Percentiles rank a stretch among this genome's conserved stretches.
Evolutionary conservation across 2,797 vertebrate species (phyloP).

Genomic region (Alauda arvensis): DNA sequence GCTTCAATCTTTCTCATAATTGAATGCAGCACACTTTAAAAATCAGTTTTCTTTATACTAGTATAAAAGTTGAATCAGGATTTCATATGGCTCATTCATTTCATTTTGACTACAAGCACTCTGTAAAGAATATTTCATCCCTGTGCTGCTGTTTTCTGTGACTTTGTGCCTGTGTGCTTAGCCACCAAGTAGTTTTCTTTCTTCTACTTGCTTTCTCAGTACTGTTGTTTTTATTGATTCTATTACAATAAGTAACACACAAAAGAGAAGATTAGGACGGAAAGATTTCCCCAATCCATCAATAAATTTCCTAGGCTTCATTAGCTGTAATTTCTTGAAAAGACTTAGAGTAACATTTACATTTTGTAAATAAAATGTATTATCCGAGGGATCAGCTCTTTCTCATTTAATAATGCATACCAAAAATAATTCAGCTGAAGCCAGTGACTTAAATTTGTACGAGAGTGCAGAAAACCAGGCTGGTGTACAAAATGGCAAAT

Average conservation of each 20-base stretch:
- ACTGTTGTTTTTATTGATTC: constrained; percentile 59
- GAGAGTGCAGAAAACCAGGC: constrained; percentile 44
- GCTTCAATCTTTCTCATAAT: constrained; percentile 52
- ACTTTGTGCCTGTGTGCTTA: constrained; percentile 67
- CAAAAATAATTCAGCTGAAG: constrained; percentile 58
- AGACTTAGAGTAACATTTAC: constrained; percentile 33
- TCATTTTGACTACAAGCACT: constrained; percentile 48
- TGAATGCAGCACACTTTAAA: constrained; percentile 55
- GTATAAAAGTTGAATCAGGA: constrained; percentile 54
- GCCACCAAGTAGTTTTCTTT: constrained; percentile 57
- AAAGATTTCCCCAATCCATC: constrained; percentile 34
- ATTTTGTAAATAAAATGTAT: constrained; percentile 42
- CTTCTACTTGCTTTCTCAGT: constrained; percentile 37
- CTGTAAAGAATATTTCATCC: constrained; percentile 45
- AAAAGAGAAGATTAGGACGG: constrained; percentile 41
- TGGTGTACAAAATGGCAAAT: constrained; percentile 43
- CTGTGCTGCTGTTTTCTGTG: constrained; percentile 53
- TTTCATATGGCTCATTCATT: constrained; percentile 55
- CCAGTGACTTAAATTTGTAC: constrained; percentile 42
- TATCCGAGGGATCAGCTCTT: constrained; percentile 42
- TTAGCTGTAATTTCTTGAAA: constrained; percentile 48
- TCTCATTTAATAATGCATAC: constrained; percentile 26
- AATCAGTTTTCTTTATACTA: constrained; percentile 49
- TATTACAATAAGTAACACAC: constrained; percentile 46
- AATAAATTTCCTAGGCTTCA: constrained; percentile 46